A percentile compares a stretch with the other conserved stretches of the same genome.
phyloP scores from a whole-genome alignment of 64 coral and sea anemone genomes.

The Actinia equina region DNA sequence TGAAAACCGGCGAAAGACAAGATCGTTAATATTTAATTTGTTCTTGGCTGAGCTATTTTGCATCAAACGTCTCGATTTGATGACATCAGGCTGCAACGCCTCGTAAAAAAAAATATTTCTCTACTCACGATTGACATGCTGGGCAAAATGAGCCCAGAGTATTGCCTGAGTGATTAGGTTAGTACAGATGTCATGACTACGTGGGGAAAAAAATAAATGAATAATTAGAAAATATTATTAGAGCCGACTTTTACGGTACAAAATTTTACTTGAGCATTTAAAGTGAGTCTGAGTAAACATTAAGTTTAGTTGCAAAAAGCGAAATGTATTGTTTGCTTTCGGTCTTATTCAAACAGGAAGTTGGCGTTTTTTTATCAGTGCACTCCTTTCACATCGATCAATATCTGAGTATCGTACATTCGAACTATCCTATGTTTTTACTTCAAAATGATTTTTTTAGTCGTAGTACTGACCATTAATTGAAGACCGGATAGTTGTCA shows the following conservation, averaged over 20 bases:
- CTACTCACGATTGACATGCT: too few relatives aligned
- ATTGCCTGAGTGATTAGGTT: too few relatives aligned
- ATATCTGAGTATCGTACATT: too few relatives aligned
- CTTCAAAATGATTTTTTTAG: too few relatives aligned
- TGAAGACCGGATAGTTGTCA: too few relatives aligned
- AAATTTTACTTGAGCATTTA: background rate
- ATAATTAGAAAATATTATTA: too few relatives aligned
- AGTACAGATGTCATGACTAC: too few relatives aligned
- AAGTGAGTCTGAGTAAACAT: background rate
- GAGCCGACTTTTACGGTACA: background rate
- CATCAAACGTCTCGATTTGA: background rate
- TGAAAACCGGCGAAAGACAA: slow-evolving; percentile 1
- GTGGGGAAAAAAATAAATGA: background rate
- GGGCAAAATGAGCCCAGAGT: too few relatives aligned
- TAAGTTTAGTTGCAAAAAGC: background rate
- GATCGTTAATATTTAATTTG: background rate
- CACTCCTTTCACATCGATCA: background rate
- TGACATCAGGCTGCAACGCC: background rate
- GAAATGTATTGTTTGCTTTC: slow-evolving; percentile 1
- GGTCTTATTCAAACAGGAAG: slow-evolving; percentile 6
- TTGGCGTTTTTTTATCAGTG: background rate
- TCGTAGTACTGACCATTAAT: too few relatives aligned
- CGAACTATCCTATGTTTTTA: too few relatives aligned
- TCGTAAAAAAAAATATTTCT: too few relatives aligned
- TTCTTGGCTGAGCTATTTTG: background rate